Evolutionary conservation across 2,113 vertebrate species (phyloP), one percentile per base, ranked within the genome.

Genomic region (Salvelinus alpinus): DNA sequence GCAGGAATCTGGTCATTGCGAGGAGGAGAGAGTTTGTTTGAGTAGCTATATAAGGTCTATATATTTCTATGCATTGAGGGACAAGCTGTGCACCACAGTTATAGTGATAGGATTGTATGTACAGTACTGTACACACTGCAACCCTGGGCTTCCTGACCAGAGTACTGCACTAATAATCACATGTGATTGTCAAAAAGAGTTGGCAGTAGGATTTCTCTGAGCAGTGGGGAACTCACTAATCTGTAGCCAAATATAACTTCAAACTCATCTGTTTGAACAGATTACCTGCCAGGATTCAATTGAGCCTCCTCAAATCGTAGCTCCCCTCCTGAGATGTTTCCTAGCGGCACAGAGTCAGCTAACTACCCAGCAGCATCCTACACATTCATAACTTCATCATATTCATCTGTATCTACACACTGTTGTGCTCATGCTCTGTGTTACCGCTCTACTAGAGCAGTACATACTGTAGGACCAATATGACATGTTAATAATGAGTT

Each of bases 181-280:
- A 24, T 66, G 60, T 59, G 79, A 89, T 85, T 88, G 87, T 89
- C 88, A 89, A 86, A 91, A 84, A 88, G 80, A 79, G 75, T 89
- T 91, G 86, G 89, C 88, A 85, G 85, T 82, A 77, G 81, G 78
- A 83, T 70, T 86, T 88, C 86, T 83, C 75, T 86, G 82, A 89
- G 83, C 88, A 80, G 75, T 67, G 29, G 82, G 85, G 85, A 85
- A 86, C 82, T 85, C 76, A 85, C 82, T 92, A 91, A 92, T 92
- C 91, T 87, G 84, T 85, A 85, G 88, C 89, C 91, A 91, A 92
- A 92, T 89, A 91, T 91, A 91, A 90, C 88, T 80, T 75, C 72
- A 90, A 92, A 92, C 88, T 90, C 92, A 92, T 92, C 91, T 91
- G 92, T 90, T 91, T 90, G 88, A 84, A 88, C 76, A 89, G 89